Evolutionary conservation across 2,888 invertebrate genomes (phyloP), one percentile per base, ranked within the genome.

Genomic region (Furcula furcula): DNA sequence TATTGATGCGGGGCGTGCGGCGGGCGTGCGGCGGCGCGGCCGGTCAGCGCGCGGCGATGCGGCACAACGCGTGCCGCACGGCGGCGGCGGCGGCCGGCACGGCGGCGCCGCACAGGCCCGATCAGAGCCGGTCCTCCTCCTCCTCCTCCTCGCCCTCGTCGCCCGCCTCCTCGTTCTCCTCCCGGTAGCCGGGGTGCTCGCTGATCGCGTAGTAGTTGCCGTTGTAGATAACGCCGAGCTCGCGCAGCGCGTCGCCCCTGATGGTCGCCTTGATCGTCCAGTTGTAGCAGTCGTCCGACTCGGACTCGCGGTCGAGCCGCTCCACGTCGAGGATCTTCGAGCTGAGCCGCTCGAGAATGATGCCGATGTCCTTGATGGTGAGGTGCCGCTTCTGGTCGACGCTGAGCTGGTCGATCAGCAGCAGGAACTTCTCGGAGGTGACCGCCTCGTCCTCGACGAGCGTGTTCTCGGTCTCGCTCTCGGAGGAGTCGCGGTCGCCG

Each of bases 181-280:
- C 95, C 85, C 95, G 95, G 89, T 97, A 97, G 39, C 96, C 97
- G 37, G 97, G 97, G 84, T 97, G 97, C 83, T 97, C 97, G 70
- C 96, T 96, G 78, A 97, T 97, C 59, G 96, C 96, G 88, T 97
- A 97, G 86, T 97, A 97, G 89, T 97, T 97, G 47, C 97, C 97
- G 86, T 97, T 97, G 89, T 97, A 97, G 75, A 97, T 96, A 60
- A 97, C 96, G 47, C 97, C 97, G 47, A 97, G 91, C 83, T 97
- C 97, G 38, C 97, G 91, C 65, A 97, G 88, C 62, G 96, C 95
- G 83, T 97, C 97, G 32, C 97, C 97, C 45, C 96, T 91, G 74
- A 97, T 97, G 62, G 97, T 95, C 65, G 97, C 97, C 86, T 97
- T 97, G 89, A 97, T 97, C 82, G 97, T 97, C 97, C 97, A 97